Evolutionary conservation across 1,140 invertebrate genomes (phyloP).

Genomic region (Frieseomelitta varia): DNA sequence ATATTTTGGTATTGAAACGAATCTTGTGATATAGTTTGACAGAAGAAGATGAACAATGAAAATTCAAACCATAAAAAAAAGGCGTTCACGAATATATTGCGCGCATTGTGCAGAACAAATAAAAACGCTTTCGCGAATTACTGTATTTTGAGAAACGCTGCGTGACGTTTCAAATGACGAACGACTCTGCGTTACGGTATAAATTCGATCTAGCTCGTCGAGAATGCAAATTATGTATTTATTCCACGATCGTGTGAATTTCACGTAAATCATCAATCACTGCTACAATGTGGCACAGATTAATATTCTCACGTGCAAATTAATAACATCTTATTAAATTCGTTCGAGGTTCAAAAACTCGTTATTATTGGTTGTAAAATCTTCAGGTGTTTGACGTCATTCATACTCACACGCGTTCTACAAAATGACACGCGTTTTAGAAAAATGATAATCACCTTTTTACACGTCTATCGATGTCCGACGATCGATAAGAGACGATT

Average conservation of each 20-base stretch:
- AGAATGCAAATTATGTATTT: background rate
- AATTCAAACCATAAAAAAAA: no score
- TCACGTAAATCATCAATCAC: no score
- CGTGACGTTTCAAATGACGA: background rate
- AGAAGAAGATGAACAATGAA: no score
- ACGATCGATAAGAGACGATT: background rate
- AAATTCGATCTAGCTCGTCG: background rate
- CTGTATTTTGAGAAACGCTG: background rate
- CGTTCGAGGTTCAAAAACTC: background rate
- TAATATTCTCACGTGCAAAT: no score
- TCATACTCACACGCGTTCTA: no score
- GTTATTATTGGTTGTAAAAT: background rate
- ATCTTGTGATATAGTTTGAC: no score
- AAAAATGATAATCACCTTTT: background rate
- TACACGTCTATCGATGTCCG: background rate
- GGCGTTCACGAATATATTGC: no score
- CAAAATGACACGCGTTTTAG: no score
- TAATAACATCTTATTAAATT: background rate
- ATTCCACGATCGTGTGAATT: background rate
- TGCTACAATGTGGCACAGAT: no score
- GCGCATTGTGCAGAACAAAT: no score
- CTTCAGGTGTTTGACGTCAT: background rate
- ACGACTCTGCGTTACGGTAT: background rate
- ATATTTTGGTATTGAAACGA: no score
- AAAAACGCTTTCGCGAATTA: no score